Percentiles rank a stretch among this genome's conserved stretches.
phyloP scores from a whole-genome alignment of 2,113 vertebrate species.

The Meleagris gallopavo region DNA sequence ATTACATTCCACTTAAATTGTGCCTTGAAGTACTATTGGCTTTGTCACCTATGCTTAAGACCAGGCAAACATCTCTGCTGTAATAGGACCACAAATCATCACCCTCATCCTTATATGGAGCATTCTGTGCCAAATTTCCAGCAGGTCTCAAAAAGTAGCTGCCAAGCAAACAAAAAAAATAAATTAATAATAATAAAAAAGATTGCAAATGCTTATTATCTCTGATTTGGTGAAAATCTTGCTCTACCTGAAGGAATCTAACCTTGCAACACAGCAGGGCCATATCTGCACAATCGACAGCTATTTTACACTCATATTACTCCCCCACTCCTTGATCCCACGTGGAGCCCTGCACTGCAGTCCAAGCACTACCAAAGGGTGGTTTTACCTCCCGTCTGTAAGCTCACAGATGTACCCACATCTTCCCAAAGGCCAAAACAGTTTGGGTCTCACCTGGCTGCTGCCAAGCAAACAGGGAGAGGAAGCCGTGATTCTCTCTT shows the following conservation, averaged over 20 bases:
- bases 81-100: not conserved
- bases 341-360: not conserved
- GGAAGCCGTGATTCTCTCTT: not conserved
- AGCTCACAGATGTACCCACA: not conserved
- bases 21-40: not conserved
- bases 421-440: not conserved
- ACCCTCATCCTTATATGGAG: not conserved
- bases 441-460: not conserved
- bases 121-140: constrained; percentile 17
- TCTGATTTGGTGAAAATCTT: not conserved
- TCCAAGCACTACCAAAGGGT: not conserved
- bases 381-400: not conserved
- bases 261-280: not conserved
- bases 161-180: not conserved
- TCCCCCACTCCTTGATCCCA: too few species aligned
- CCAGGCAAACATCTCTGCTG: not conserved
- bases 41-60: not conserved
- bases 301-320: not conserved
- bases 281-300: not conserved
- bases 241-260: not conserved
- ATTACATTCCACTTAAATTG: not conserved
- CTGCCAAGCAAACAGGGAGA: not conserved
- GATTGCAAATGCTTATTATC: not conserved
- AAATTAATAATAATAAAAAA: not conserved
- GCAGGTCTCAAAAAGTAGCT: not conserved